Evolutionary conservation across 53 echinoderm and acorn worm species (phyloP).

Genomic region (Echinarachnius parma): DNA sequence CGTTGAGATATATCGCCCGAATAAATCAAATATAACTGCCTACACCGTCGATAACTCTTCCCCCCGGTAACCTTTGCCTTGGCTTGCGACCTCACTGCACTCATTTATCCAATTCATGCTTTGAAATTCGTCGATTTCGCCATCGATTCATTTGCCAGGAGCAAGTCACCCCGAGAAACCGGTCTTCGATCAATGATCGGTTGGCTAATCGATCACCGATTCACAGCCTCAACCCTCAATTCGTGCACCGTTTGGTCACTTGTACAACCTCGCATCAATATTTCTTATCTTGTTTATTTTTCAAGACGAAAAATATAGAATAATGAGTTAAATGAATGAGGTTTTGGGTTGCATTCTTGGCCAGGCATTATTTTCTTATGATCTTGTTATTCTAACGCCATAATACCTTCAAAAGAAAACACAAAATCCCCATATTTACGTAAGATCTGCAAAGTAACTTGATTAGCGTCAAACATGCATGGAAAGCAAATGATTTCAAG

Average conservation of each 20-base stretch:
- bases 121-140: constrained; percentile 10
- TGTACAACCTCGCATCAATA: no score
- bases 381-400: no score
- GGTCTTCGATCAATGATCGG: constrained; percentile 33
- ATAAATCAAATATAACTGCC: constrained; percentile 8
- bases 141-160: constrained; percentile 29
- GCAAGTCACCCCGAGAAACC: constrained; percentile 1
- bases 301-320: neutral
- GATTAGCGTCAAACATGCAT: no score
- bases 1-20: neutral
- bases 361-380: no score
- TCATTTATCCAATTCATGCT: neutral
- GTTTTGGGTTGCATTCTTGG: no score
- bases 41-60: constrained; percentile 7
- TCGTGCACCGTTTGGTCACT: constrained; percentile 4
- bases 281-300: neutral
- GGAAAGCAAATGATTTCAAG: no score
- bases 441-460: no score
- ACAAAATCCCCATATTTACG: no score
- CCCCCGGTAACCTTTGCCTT: constrained; percentile 14
- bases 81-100: constrained; percentile 19
- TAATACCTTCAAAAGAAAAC: no score
- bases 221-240: constrained; percentile 17
- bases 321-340: no score
- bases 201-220: constrained; percentile 25